Evolutionary conservation across 2,888 invertebrate species (phyloP).

Genomic region (Drosophila sordidula): DNA sequence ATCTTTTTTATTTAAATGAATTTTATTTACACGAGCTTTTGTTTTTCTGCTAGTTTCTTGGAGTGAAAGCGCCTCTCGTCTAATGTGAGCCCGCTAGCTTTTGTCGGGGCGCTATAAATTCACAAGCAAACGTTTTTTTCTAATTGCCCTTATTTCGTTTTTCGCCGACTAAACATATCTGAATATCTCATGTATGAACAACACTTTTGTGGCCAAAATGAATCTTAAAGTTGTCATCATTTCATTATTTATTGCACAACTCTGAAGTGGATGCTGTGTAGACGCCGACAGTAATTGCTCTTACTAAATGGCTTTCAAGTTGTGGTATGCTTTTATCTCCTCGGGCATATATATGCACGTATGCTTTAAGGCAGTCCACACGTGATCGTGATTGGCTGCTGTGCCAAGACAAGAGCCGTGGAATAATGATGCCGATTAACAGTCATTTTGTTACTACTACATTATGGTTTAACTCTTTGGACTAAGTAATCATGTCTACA

Average conservation of each 20-base stretch:
- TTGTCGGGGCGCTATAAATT: conserved; percentile 31
- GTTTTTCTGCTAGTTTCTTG: conserved; percentile 14
- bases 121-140: conserved; percentile 37
- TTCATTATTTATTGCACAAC: conserved; percentile 68
- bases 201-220: conserved; percentile 13
- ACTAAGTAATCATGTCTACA: neutral
- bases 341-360: neutral
- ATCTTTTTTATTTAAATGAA: conserved; percentile 20
- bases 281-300: conserved; percentile 64
- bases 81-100: conserved; percentile 29
- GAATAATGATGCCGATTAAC: conserved; percentile 34
- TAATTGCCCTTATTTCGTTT: conserved; percentile 57
- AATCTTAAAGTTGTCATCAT: conserved; percentile 32
- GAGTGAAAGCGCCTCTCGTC: conserved; percentile 61
- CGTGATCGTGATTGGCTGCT: conserved; percentile 55
- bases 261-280: conserved; percentile 25
- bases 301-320: conserved; percentile 57
- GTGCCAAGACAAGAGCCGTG: conserved; percentile 30
- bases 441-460: conserved; percentile 16
- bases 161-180: conserved; percentile 21
- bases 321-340: conserved; percentile 8
- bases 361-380: conserved; percentile 37
- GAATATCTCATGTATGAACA: neutral
- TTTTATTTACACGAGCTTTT: conserved; percentile 13
- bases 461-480: neutral